Evolutionary conservation across 1,140 invertebrate species (phyloP), one percentile per base, ranked within the genome.

Genomic region (Lerema accius): DNA sequence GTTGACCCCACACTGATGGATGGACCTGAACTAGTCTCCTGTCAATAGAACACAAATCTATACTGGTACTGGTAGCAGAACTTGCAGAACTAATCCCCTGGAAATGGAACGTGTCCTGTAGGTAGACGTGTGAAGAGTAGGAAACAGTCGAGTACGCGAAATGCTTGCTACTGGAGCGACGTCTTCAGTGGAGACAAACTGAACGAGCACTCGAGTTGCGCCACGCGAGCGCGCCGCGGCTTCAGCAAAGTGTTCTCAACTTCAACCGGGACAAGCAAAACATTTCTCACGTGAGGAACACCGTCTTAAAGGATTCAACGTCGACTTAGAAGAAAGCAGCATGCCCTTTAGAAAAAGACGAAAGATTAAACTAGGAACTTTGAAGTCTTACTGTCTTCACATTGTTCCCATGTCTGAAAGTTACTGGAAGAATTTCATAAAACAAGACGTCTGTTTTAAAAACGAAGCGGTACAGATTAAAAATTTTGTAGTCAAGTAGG

Each of bases 181-280:
- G 76, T 78, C 78, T 81, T 74, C 76, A 78, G 67, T 58, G 67
- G 73, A 84, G 81, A 84, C 76, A 75, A 74, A 82, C 84, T 87
- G 80, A 84, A 84, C 80, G 82, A 81, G 76, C 80, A 80, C 84
- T 86, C 53, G 72, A 75, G 53, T 70, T 45, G 60, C 64, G 72
- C 59, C 61, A 65, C 46, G 40, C 65, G 43, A 56, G 40, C 42
- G 65, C 62, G 63, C 64, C 48, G 49, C 15, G 59, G 61, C 75
- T 77, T 69, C 66, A 62, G 65, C 69, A 64, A 66, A 74, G 72
- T 67, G 65, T 63, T 43, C 74, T 77, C 55, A 63, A 74, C 63
- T 68, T 65, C 63, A 67, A 60, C 71, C 49, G 40, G 63, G 65
- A 72, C 65, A 67, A 65, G 65, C 67, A 69, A 77, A 72, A 77